Evolutionary conservation across 2,113 vertebrate species (phyloP).

Genomic region (Caloenas nicobarica): DNA sequence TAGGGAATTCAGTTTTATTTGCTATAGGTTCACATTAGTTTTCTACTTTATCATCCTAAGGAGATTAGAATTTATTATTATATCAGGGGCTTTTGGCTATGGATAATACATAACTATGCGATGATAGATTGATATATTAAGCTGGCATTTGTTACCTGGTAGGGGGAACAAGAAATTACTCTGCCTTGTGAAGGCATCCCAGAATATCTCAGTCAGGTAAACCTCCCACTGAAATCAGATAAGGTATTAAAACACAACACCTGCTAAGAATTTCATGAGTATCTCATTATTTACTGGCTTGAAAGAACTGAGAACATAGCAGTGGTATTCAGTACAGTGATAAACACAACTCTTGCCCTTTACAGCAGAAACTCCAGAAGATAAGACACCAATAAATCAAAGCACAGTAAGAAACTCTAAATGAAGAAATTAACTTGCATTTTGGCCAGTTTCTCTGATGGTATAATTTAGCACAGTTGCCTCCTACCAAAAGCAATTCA

Average conservation of each 20-base stretch:
- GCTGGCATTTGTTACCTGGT: constrained; percentile 31
- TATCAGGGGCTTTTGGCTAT: constrained; percentile 1
- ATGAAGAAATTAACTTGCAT: neutral
- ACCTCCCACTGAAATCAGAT: constrained; percentile 42
- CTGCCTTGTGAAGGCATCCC: neutral
- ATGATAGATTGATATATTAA: constrained; percentile 27
- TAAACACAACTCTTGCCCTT: constrained; percentile 43
- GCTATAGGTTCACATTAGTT: neutral
- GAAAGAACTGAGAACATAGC: neutral
- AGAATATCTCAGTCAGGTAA: constrained; percentile 31
- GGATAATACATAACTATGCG: neutral
- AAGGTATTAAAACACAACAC: constrained; percentile 18
- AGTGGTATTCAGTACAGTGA: neutral
- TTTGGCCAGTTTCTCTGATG: constrained; percentile 3
- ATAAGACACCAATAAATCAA: constrained; percentile 33
- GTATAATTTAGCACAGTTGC: neutral
- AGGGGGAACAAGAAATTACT: constrained; percentile 33
- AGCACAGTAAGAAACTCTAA: constrained; percentile 28
- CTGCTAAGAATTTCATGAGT: neutral
- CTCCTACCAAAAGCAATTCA: neutral
- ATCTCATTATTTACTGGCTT: constrained; percentile 45
- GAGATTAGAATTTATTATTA: constrained; percentile 27
- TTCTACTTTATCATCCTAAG: constrained; percentile 18
- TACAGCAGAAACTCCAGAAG: neutral
- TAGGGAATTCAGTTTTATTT: constrained; percentile 33